Evolutionary conservation across 2,888 invertebrate genomes (phyloP).

Genomic region (Aproaerema taeniolella): DNA sequence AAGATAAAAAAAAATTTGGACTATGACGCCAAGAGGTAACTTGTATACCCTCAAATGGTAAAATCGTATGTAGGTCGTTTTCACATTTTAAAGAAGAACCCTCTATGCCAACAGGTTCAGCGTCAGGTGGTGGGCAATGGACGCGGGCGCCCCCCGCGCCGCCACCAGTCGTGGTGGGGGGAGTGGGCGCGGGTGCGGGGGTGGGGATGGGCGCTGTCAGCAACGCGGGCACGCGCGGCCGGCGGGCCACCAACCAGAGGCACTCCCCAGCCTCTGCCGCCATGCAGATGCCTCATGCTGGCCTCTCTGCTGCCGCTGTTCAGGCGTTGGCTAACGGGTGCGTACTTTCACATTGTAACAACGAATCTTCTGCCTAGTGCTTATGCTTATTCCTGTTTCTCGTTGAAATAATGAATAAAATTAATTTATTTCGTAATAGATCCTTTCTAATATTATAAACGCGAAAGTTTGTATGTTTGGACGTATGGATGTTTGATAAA

Average conservation of each 20-base stretch:
- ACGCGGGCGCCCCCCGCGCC: conserved; percentile 87
- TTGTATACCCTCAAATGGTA: too few relatives aligned
- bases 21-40: too few relatives aligned
- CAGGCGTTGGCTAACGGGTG: conserved; percentile 63
- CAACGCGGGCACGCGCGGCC: conserved; percentile 50
- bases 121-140: conserved; percentile 82
- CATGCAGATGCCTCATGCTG: conserved; percentile 62
- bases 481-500: too few relatives aligned
- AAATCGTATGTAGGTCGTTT: too few relatives aligned
- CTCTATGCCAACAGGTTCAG: conserved; percentile 49
- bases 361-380: conserved; percentile 47
- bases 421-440: too few relatives aligned
- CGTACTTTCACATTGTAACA: too few relatives aligned
- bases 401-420: too few relatives aligned
- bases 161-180: conserved; percentile 64
- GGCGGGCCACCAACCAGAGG: conserved; percentile 45
- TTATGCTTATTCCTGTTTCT: too few relatives aligned
- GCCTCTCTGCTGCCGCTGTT: conserved; percentile 59
- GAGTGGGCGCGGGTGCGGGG: conserved; percentile 33
- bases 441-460: too few relatives aligned
- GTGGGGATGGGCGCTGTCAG: conserved; percentile 37
- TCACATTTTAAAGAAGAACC: too few relatives aligned
- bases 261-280: conserved; percentile 47
- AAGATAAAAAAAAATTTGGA: too few relatives aligned
- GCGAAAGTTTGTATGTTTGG: too few relatives aligned